Percentiles rank a stretch among this genome's conserved stretches.
These are phyloP conservation scores for Crioceris asparagi DNA, from an alignment of 2,888 invertebrate genomes.

Conservation along the genomic window DNA sequence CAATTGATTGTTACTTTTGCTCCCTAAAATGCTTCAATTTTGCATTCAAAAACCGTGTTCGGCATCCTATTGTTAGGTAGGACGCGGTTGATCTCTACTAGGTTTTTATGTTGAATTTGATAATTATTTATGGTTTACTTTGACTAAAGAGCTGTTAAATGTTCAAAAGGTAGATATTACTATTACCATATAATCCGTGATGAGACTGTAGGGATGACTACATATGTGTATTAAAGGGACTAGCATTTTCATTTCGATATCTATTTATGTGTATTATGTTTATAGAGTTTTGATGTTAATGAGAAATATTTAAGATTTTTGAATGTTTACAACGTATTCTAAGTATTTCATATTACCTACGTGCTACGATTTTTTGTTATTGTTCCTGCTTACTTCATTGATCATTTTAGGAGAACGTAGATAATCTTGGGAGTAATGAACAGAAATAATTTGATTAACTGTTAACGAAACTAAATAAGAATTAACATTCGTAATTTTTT, in stretches of 20 bases:
- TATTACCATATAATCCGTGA: no score
- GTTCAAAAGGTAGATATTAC: no score
- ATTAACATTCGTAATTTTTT: no score
- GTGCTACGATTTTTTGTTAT: not conserved
- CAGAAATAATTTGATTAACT: no score
- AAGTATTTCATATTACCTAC: not conserved
- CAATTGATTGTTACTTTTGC: slow-evolving; percentile 53
- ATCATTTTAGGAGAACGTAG: no score
- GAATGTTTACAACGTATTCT: not conserved
- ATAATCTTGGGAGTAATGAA: no score
- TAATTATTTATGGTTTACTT: not conserved
- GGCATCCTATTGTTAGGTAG: slow-evolving; percentile 38
- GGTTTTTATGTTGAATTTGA: not conserved
- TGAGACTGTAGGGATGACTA: no score
- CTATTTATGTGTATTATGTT: not conserved
- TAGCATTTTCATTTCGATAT: not conserved
- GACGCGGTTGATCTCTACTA: slow-evolving; percentile 36
- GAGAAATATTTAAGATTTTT: not conserved
- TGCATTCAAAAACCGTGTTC: slow-evolving; percentile 27
- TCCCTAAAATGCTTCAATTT: slow-evolving; percentile 41
- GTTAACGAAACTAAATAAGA: no score
- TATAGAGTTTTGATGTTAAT: not conserved
- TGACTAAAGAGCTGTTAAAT: not conserved
- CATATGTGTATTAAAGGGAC: no score
- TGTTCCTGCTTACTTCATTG: no score